Base-by-base conservation (phyloP, 2,113 vertebrate species). In the Barbus barbus region DNA sequence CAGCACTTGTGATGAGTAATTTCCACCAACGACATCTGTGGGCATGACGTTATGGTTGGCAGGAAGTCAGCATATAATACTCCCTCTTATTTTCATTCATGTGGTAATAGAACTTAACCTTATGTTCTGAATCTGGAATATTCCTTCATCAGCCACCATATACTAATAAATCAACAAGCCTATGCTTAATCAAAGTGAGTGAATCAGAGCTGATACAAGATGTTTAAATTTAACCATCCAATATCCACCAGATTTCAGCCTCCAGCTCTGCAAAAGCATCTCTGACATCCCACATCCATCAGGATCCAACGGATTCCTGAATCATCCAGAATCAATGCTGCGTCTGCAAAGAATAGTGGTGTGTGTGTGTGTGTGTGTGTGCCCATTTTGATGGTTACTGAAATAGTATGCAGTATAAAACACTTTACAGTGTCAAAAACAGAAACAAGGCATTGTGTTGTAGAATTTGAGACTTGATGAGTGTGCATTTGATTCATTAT, bases 281-380 rank as follows among this genome's bases (percentile, higher is more conserved):
- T 24, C 22, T 78, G 22, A 24, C 31, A 8, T 78, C 51, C 51
- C 31, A 60, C 75, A 78, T 78, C 75, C 75, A 38, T 78, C 75
- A 60, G 31, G 22, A 60, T 58, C 31, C 31, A n/a, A 38, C 51
- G 0, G n/a, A 78, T 60, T 31, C 72, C 72, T n/a, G 56, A 75
- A 83, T 61, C 82, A 51, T 31, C 71, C 71, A 48, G 71, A 60
- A 63, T 44, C 61, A 63, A 78, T 63, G 60, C 60, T 61, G 28
- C 12, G 18, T 75, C 53, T 76, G 79, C 41, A 46, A 48, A 63
- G n/a, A 9, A 36, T 61, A 36, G 41, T 9, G 38, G 31, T 38
- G 36, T 38, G 5, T 36, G 36, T 36, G 36, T 36, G 36, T 38
- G 36, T 7, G 41, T 44, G 11, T 3, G 75, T 58, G 14, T 20